These are phyloP conservation scores for Acrocera orbiculus DNA, from an alignment of 2,888 invertebrate species.

Conservation along the genomic window DNA sequence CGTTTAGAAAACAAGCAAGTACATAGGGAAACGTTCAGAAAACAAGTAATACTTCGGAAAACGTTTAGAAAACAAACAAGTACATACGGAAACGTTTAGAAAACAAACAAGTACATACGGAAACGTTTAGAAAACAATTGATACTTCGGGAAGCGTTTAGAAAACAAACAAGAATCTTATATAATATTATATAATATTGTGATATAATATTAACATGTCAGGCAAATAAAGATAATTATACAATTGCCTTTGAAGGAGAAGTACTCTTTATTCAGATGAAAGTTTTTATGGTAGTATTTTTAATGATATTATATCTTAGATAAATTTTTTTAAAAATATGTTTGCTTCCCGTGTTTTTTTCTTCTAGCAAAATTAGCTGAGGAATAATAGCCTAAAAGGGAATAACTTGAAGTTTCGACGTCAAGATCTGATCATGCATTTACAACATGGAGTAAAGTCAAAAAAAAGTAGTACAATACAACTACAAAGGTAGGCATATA, in stretches of 20 bases:
- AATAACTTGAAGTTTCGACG: slow-evolving; percentile 55
- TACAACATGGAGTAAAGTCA: slow-evolving; percentile 77
- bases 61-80: too few species aligned
- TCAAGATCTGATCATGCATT: slow-evolving; percentile 74
- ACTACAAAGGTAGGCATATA: slow-evolving; percentile 37
- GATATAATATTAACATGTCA: slow-evolving; percentile 81
- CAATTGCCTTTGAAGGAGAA: slow-evolving; percentile 87
- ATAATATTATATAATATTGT: slow-evolving; percentile 56
- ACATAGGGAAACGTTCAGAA: too few species aligned
- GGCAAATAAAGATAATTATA: slow-evolving; percentile 87
- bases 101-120: too few species aligned
- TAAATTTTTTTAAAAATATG: too few species aligned
- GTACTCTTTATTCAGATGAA: slow-evolving; percentile 70
- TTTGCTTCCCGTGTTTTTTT: too few species aligned
- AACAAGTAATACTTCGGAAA: too few species aligned
- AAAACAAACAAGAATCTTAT: too few species aligned
- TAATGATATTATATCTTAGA: slow-evolving; percentile 2
- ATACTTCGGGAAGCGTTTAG: too few species aligned
- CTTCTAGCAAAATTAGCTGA: slow-evolving; percentile 27
- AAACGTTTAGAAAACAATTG: too few species aligned
- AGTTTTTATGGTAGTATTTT: slow-evolving; percentile 43
- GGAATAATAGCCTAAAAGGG: slow-evolving; percentile 29
- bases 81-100: too few species aligned
- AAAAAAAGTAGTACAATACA: slow-evolving; percentile 51
- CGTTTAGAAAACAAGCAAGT: too few species aligned